phyloP scores from a whole-genome alignment of 1,140 invertebrate species.

The Bombus balteatus region DNA sequence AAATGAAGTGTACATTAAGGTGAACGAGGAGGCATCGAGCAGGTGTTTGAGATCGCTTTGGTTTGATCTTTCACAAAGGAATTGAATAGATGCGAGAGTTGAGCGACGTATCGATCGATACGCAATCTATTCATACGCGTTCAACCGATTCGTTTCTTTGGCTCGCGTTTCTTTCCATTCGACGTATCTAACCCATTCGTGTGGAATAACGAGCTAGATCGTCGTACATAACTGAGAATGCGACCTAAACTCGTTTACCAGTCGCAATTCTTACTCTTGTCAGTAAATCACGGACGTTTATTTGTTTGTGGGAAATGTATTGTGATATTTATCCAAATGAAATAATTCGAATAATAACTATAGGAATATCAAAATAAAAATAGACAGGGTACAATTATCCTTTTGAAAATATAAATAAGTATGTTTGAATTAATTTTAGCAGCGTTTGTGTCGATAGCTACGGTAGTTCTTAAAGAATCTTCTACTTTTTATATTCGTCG shows the following conservation, averaged over 20 bases:
- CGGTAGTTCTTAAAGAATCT: no score
- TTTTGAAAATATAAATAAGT: no score
- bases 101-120: background rate
- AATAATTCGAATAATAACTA: no score
- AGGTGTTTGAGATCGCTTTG: constrained; percentile 23
- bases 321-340: no score
- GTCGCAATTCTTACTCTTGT: no score
- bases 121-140: background rate
- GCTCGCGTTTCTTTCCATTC: background rate
- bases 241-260: no score
- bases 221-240: background rate
- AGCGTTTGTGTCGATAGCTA: no score
- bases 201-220: background rate
- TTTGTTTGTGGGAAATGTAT: background rate
- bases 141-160: background rate
- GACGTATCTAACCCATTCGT: background rate
- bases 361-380: no score
- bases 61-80: constrained; percentile 15
- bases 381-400: no score
- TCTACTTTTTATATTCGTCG: background rate
- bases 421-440: no score
- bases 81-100: background rate
- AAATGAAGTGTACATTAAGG: constrained; percentile 52
- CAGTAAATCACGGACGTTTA: background rate
- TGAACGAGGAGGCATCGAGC: constrained; percentile 9